These are phyloP conservation scores for Pyrgilauda ruficollis DNA, from an alignment of 2,113 vertebrate genomes.

Conservation along the genomic window DNA sequence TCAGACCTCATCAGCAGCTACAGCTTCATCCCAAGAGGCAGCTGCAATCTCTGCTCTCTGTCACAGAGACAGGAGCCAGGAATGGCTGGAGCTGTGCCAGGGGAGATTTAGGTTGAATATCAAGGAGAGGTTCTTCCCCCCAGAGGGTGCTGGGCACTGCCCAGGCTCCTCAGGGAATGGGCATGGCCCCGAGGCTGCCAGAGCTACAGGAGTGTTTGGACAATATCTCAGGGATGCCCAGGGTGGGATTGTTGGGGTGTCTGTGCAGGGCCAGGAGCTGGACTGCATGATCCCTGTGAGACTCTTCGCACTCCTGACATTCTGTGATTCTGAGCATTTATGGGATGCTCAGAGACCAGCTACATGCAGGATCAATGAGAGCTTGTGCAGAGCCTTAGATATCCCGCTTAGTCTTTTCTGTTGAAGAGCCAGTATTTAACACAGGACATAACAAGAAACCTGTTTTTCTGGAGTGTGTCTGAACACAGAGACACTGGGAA, in stretches of 20 bases:
- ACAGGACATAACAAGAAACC: neutral
- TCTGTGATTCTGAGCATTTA: neutral
- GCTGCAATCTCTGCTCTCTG: accelerated
- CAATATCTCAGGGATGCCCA: accelerated
- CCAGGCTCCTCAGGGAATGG: neutral
- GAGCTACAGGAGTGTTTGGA: neutral
- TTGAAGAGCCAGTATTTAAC: neutral
- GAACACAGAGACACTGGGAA: neutral
- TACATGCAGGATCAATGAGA: neutral
- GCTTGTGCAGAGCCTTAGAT: neutral
- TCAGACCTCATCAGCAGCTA: neutral
- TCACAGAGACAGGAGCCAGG: neutral
- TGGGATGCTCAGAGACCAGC: neutral
- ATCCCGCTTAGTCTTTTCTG: neutral
- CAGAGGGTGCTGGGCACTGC: neutral
- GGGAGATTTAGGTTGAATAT: accelerated
- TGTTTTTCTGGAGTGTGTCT: neutral
- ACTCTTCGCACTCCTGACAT: neutral
- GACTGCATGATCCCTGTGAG: accelerated
- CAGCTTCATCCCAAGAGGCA: neutral
- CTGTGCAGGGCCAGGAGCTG: accelerated
- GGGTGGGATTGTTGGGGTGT: neutral
- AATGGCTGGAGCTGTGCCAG: accelerated
- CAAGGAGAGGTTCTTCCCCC: neutral
- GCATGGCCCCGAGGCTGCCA: accelerated